Evolutionary conservation across 2,113 vertebrate species (phyloP).

Genomic region (Acanthisitta chloris): DNA sequence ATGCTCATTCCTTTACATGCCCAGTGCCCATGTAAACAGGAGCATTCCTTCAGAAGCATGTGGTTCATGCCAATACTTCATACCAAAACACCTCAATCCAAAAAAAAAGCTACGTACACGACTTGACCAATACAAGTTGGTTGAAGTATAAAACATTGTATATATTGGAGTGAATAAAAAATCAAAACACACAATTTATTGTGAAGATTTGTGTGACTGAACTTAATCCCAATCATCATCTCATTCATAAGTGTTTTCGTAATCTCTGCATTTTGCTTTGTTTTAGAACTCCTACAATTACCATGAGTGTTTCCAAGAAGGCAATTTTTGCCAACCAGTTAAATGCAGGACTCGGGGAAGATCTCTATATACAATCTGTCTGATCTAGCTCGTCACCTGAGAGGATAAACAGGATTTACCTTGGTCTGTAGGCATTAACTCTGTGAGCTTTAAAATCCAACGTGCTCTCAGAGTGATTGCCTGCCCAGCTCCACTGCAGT

Average conservation of each 20-base stretch:
- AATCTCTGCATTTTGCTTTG: not conserved
- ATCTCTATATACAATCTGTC: not conserved
- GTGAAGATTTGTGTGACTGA: not conserved
- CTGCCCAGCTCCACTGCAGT: not conserved
- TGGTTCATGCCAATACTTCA: not conserved
- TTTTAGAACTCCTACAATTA: not conserved
- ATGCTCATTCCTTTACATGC: not conserved
- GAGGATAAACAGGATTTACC: constrained; percentile 42
- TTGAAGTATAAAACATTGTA: not conserved
- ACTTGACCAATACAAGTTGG: not conserved
- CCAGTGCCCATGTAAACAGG: not conserved
- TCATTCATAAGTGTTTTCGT: not conserved
- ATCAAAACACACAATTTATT: not conserved
- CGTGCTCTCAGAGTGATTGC: not conserved
- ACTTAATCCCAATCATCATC: not conserved
- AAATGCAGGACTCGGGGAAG: not conserved
- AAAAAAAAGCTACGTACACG: not conserved
- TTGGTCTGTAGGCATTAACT: constrained; percentile 30
- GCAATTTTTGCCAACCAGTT: not conserved
- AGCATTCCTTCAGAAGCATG: not conserved
- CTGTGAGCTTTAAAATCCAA: constrained; percentile 14
- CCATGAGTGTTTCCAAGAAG: not conserved
- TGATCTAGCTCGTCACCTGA: constrained; percentile 43
- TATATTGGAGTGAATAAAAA: not conserved
- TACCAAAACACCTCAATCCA: not conserved